phyloP scores from a whole-genome alignment of 1,140 invertebrate species.

The Drosophila kurseongensis region DNA sequence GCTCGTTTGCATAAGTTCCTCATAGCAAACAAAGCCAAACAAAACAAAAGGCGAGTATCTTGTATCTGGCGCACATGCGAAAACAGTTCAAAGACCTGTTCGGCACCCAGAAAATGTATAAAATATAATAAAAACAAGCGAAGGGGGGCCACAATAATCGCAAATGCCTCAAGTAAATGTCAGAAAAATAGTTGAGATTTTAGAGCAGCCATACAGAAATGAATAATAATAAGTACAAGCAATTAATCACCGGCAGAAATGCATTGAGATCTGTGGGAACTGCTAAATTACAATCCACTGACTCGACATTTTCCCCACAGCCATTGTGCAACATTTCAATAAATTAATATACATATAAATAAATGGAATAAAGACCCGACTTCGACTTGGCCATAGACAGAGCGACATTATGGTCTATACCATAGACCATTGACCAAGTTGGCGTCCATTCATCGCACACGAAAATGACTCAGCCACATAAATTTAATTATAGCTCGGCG shows the following conservation, averaged over 20 bases:
- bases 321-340: conserved; percentile 52
- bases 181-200: conserved; percentile 46
- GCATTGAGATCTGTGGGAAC: conserved; percentile 55
- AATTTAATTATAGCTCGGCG: conserved; percentile 78
- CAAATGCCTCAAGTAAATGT: conserved; percentile 53
- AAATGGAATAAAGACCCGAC: conserved; percentile 41
- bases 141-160: conserved; percentile 34
- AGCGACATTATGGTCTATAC: neutral
- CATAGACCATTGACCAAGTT: conserved; percentile 70
- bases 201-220: conserved; percentile 28
- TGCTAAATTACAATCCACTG: conserved; percentile 62
- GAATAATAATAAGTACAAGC: conserved; percentile 58
- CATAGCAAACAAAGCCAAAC: conserved; percentile 49
- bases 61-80: conserved; percentile 78
- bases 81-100: conserved; percentile 80
- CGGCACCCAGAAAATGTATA: conserved; percentile 48
- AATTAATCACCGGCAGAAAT: conserved; percentile 50
- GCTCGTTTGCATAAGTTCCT: conserved; percentile 68
- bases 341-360: conserved; percentile 29
- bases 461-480: conserved; percentile 74
- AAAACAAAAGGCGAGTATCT: conserved; percentile 45
- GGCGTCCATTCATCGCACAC: conserved; percentile 57
- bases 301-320: conserved; percentile 52
- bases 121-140: conserved; percentile 22
- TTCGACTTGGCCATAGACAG: neutral